Evolutionary conservation across 1,140 invertebrate genomes (phyloP).

Genomic region (Oncopeltus fasciatus): DNA sequence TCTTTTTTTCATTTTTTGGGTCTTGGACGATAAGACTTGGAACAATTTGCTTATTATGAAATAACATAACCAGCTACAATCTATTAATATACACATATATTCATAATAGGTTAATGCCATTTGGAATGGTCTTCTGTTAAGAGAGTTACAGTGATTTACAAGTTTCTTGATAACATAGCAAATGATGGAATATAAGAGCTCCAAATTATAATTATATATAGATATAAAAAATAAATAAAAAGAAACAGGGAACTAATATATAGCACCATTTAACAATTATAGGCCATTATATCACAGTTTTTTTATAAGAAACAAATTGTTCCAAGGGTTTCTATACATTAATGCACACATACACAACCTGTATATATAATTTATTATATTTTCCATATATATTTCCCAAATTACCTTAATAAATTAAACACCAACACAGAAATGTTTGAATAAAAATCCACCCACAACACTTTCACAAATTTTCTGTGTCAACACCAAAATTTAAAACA

Average conservation of each 20-base stretch:
- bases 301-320: constrained; percentile 10
- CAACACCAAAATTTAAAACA: not conserved
- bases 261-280: constrained; percentile 3
- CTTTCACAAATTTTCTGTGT: not conserved
- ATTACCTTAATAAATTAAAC: constrained; percentile 14
- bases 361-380: constrained; percentile 16
- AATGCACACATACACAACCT: constrained; percentile 17
- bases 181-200: constrained; percentile 2
- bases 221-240: not conserved
- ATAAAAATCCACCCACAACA: constrained; percentile 5
- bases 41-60: constrained; percentile 10
- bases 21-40: constrained; percentile 17
- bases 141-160: too few species aligned
- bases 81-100: constrained; percentile 4
- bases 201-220: not conserved
- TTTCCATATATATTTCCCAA: constrained; percentile 13
- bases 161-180: not conserved
- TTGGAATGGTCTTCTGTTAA: constrained; percentile 10
- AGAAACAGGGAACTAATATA: not conserved
- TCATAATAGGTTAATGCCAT: not conserved
- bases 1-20: not conserved
- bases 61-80: not conserved
- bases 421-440: constrained; percentile 9
- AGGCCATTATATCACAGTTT: constrained; percentile 5
- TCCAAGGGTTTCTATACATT: constrained; percentile 10